Percentiles rank a stretch among this genome's conserved stretches.
Evolutionary conservation across 2,113 vertebrate species (phyloP).

Genomic region (Neofelis nebulosa): DNA sequence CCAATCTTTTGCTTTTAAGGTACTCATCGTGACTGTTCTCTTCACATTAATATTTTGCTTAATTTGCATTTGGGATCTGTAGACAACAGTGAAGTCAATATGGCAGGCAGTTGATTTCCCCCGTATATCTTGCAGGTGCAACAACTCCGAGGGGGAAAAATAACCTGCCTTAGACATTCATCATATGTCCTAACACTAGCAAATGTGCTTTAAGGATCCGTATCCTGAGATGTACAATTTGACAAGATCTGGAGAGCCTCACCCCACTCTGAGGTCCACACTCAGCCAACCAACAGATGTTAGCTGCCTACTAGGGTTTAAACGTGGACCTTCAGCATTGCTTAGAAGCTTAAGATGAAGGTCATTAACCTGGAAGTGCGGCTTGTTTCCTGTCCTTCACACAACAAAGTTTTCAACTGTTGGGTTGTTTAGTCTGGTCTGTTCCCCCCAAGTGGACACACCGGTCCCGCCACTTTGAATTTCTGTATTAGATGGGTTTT

Average conservation of each 20-base stretch:
- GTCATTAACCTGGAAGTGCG: no score
- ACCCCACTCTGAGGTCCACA: background rate
- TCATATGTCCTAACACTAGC: background rate
- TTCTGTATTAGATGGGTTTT: background rate
- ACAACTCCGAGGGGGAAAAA: background rate
- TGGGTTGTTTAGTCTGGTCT: background rate
- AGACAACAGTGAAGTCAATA: background rate
- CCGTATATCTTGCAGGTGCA: no score
- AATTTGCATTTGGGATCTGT: background rate
- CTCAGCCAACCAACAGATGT: background rate
- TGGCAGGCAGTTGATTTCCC: background rate
- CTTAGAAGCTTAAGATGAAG: background rate
- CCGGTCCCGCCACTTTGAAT: fast-evolving
- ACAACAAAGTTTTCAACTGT: background rate
- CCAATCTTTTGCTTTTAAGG: background rate
- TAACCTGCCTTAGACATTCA: background rate
- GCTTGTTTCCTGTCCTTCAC: background rate
- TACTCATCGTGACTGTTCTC: background rate
- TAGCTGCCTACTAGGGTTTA: no score
- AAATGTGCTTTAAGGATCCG: background rate
- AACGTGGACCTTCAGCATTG: background rate
- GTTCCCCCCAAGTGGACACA: background rate
- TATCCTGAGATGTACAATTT: background rate
- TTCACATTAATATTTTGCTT: background rate
- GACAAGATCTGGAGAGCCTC: background rate